Evolutionary conservation across 2,888 invertebrate genomes (phyloP).

Genomic region (Epirrhoe tristata): DNA sequence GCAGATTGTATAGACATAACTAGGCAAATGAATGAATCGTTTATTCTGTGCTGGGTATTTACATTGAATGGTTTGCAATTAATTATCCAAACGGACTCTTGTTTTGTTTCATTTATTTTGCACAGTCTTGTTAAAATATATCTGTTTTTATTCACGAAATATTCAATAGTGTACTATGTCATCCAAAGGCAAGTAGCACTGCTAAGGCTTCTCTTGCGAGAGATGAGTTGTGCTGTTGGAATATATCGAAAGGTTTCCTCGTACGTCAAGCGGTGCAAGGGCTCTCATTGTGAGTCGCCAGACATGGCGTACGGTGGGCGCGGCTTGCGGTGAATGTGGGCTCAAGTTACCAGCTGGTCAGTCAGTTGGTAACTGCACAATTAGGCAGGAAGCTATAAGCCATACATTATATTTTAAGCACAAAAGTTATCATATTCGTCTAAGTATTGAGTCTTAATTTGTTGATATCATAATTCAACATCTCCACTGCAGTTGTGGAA

Average conservation of each 20-base stretch:
- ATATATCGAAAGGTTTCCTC: slow-evolving; percentile 75
- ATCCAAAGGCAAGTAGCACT: slow-evolving; percentile 41
- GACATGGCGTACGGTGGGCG: slow-evolving; percentile 35
- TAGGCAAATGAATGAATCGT: slow-evolving; percentile 30
- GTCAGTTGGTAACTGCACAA: slow-evolving; percentile 37
- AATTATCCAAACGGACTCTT: slow-evolving; percentile 29
- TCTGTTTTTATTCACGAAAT: slow-evolving; percentile 1
- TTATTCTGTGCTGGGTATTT: slow-evolving; percentile 26
- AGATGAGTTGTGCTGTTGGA: slow-evolving; percentile 57
- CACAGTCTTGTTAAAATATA: slow-evolving; percentile 5
- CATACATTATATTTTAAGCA: slow-evolving; percentile 3
- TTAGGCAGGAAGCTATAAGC: slow-evolving; percentile 34
- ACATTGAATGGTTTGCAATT: slow-evolving; percentile 36
- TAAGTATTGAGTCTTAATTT: slow-evolving; percentile 10
- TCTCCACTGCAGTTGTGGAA: slow-evolving; percentile 46
- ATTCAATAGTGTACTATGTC: slow-evolving; percentile 3
- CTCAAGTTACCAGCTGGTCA: slow-evolving; percentile 53
- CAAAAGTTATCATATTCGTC: slow-evolving; percentile 3
- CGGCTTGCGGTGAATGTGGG: slow-evolving; percentile 49
- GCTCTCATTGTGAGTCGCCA: slow-evolving; percentile 36
- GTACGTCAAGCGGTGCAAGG: slow-evolving; percentile 47
- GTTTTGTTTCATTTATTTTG: slow-evolving; percentile 7
- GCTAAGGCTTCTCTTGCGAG: slow-evolving; percentile 70
- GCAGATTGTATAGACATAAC: slow-evolving; percentile 24
- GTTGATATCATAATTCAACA: slow-evolving; percentile 43